Percentiles rank a stretch among this genome's conserved stretches.
Evolutionary conservation across 2,888 invertebrate genomes (phyloP).

Genomic region (Diachrysia chrysitis): DNA sequence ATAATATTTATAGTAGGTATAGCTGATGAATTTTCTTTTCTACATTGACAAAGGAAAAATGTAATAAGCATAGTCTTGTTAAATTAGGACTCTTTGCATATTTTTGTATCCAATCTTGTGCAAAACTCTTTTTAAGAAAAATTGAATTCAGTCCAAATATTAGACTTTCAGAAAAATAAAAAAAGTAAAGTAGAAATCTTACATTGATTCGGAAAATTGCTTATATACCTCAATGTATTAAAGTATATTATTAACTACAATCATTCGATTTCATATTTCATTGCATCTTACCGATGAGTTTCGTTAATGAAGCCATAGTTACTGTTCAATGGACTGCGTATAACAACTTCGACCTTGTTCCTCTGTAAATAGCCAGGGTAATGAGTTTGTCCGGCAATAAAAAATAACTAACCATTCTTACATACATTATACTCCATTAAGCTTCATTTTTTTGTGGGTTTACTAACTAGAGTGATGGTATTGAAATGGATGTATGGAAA

Average conservation of each 20-base stretch:
- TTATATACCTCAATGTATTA: neutral
- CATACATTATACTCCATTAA: constrained; percentile 19
- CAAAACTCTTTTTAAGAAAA: too few relatives aligned
- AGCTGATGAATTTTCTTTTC: neutral
- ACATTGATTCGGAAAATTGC: neutral
- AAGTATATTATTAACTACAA: constrained; percentile 34
- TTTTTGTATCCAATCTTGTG: too few relatives aligned
- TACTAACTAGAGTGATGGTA: constrained; percentile 34
- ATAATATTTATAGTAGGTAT: too few relatives aligned
- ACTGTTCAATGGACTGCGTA: constrained; percentile 42
- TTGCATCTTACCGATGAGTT: constrained; percentile 50
- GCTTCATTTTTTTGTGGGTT: constrained; percentile 35
- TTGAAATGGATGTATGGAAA: too few relatives aligned
- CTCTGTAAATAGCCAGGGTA: constrained; percentile 30
- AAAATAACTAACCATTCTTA: constrained; percentile 38
- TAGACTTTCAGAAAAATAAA: too few relatives aligned
- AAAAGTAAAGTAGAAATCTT: neutral
- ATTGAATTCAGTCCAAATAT: too few relatives aligned
- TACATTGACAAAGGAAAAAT: too few relatives aligned
- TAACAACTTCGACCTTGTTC: constrained; percentile 30
- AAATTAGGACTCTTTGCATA: too few relatives aligned
- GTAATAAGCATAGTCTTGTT: too few relatives aligned
- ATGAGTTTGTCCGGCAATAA: constrained; percentile 41
- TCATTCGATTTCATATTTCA: constrained; percentile 53
- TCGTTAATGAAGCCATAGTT: constrained; percentile 48